These are phyloP conservation scores for Rhamnusium bicolor DNA, from an alignment of 2,888 invertebrate species.

Conservation along the genomic window DNA sequence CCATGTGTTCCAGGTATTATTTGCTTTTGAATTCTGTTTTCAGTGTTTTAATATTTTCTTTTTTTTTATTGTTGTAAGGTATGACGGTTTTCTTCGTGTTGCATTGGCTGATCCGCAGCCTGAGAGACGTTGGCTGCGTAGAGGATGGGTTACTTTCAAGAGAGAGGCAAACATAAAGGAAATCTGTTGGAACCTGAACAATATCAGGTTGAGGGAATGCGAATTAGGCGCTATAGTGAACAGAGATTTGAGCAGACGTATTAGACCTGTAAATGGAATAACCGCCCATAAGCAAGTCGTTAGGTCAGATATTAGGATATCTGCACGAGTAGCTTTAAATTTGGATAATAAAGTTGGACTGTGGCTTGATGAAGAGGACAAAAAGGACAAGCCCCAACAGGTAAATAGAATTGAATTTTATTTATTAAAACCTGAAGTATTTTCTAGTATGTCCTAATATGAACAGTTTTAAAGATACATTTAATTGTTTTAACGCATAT, in stretches of 20 bases:
- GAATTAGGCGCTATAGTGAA: slow-evolving; percentile 97
- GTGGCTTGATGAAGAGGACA: slow-evolving; percentile 77
- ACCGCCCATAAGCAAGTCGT: slow-evolving; percentile 92
- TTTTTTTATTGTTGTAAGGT: slow-evolving; percentile 68
- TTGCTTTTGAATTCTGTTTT: background rate
- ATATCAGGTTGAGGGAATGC: slow-evolving; percentile 91
- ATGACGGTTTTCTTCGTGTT: slow-evolving; percentile 94
- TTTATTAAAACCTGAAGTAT: too few species aligned
- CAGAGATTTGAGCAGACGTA: slow-evolving; percentile 93
- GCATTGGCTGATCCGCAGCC: slow-evolving; percentile 98
- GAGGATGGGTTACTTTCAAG: slow-evolving; percentile 99
- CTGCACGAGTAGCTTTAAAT: slow-evolving; percentile 92
- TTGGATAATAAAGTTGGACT: slow-evolving; percentile 88
- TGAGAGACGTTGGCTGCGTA: slow-evolving; percentile 95
- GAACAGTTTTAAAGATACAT: too few species aligned
- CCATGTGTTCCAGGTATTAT: slow-evolving; percentile 74
- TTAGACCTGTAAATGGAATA: slow-evolving; percentile 92
- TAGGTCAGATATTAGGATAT: slow-evolving; percentile 92
- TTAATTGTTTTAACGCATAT: too few species aligned
- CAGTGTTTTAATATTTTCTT: background rate
- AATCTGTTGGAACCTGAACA: slow-evolving; percentile 99
- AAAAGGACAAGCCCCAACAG: slow-evolving; percentile 67
- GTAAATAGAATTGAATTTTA: slow-evolving; percentile 49
- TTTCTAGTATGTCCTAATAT: too few species aligned
- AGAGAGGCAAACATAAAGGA: slow-evolving; percentile 98